Evolutionary conservation across 2,888 invertebrate species (phyloP), one percentile per base, ranked within the genome.

Genomic region (Coleophora flavipennella): DNA sequence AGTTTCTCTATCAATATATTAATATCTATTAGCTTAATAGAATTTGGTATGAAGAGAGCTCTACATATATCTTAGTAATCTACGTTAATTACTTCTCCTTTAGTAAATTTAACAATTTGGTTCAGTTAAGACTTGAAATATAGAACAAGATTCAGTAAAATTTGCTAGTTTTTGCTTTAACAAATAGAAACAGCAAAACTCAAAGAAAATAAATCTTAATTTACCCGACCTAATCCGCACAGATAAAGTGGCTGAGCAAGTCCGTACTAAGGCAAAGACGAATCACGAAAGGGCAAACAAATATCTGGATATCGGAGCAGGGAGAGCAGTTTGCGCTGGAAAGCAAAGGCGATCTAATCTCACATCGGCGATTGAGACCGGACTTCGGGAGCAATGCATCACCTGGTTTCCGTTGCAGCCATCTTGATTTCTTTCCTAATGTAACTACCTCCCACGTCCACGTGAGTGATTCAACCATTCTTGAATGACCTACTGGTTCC

Each of bases 371-470:
- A 70, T 79, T 79, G 70, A 79, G 73, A 65, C 61, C 58, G 61
- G 62, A 56, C 63, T 62, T 67, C 59, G 53, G 55, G 55, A 55
- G 75, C 70, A 71, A 83, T 81, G 77, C 78, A 81, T 83, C 79
- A 81, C 77, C 71, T 70, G 62, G 75, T 80, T 83, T 80, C 79
- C 80, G 77, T 71, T 78, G 65, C 69, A 58, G 55, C 59, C 62
- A 80, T 81, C 80, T 79, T 80, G 81, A 83, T 81, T 71, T 67
- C 72, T 69, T 70, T 69, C 62, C 65, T 70, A 75, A 74, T 67
- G 65, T 71, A 72, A 77, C 76, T 76, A 72, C 77, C 76, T 76
- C 80, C 80, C 75, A 79, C 78, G 70, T 74, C 64, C 61, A 66
- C 56, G 64, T 68, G 69, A 76, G 59, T 61, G 59, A 68, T 64